These are phyloP conservation scores for Psilopsiagon aurifrons DNA, from an alignment of 2,113 vertebrate genomes.

Conservation along the genomic window DNA sequence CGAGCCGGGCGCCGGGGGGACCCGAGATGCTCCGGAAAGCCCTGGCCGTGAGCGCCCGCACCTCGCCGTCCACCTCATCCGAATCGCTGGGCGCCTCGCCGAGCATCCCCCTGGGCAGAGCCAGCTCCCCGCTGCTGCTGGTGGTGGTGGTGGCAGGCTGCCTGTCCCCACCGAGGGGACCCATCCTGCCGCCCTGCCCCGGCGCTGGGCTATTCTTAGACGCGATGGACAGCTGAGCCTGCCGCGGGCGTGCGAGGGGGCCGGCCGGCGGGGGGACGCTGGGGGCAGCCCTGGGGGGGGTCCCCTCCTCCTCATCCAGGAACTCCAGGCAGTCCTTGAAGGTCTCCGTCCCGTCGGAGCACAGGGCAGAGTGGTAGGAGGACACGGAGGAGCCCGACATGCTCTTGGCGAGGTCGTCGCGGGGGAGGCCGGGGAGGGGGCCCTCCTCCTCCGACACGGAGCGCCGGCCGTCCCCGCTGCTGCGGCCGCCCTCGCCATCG, in stretches of 20 bases:
- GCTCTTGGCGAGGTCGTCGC: constrained; percentile 56
- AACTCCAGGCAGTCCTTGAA: constrained; percentile 81
- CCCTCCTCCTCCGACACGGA: constrained; percentile 22
- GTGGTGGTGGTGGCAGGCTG: constrained; percentile 66
- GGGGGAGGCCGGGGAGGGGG: background rate
- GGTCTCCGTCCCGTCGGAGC: constrained; percentile 72
- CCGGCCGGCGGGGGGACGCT: background rate
- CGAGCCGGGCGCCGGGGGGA: constrained; percentile 74
- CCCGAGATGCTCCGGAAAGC: constrained; percentile 81
- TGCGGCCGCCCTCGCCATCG: background rate
- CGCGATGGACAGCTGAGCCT: constrained; percentile 88
- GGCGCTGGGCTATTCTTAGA: constrained; percentile 86
- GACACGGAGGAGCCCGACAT: constrained; percentile 82
- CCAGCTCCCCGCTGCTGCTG: background rate
- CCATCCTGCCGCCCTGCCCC: constrained; percentile 71
- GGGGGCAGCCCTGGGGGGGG: background rate
- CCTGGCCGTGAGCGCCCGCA: constrained; percentile 81
- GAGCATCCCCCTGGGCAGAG: constrained; percentile 5
- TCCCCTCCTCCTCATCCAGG: constrained; percentile 70
- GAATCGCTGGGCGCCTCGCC: constrained; percentile 73
- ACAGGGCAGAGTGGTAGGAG: constrained; percentile 86
- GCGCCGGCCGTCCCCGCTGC: background rate
- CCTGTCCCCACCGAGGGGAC: constrained; percentile 75
- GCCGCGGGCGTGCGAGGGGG: constrained; percentile 63
- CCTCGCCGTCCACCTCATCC: constrained; percentile 85